Evolutionary conservation across 2,113 vertebrate genomes (phyloP).

Genomic region (Oceanodroma tethys): DNA sequence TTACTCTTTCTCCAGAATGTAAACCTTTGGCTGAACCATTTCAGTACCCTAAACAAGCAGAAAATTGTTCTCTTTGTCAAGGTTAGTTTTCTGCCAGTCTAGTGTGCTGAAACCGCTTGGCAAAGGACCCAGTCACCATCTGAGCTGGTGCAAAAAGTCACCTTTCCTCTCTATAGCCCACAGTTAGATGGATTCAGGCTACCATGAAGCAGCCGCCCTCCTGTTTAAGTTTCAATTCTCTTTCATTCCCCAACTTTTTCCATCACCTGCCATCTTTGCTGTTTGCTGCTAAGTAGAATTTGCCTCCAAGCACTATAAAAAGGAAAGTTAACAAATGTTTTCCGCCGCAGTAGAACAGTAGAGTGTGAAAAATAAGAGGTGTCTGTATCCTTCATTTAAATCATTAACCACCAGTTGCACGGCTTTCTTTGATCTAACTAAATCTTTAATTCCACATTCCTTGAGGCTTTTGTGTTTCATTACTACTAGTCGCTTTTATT

Average conservation of each 20-base stretch:
- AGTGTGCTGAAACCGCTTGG: background rate
- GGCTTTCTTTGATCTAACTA: background rate
- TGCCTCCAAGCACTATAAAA: constrained; percentile 8
- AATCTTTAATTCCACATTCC: background rate
- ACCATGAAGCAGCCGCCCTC: background rate
- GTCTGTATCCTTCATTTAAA: background rate
- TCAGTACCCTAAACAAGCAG: background rate
- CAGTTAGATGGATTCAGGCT: background rate
- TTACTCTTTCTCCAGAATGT: background rate
- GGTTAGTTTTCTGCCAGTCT: background rate
- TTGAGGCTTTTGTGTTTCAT: background rate
- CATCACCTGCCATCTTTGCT: constrained; percentile 12
- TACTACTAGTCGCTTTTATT: background rate
- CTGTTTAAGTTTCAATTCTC: background rate
- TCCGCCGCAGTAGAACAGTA: background rate
- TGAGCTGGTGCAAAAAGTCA: background rate
- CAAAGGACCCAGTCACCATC: background rate
- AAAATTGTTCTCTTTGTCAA: background rate
- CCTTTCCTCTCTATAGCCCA: background rate
- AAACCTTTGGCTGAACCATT: background rate
- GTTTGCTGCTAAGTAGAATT: background rate
- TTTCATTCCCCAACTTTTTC: background rate
- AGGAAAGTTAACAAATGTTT: background rate
- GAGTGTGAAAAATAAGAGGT: background rate
- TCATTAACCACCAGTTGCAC: background rate